Evolutionary conservation across 2,797 vertebrate species (phyloP).

Genomic region (Propithecus perrieri): DNA sequence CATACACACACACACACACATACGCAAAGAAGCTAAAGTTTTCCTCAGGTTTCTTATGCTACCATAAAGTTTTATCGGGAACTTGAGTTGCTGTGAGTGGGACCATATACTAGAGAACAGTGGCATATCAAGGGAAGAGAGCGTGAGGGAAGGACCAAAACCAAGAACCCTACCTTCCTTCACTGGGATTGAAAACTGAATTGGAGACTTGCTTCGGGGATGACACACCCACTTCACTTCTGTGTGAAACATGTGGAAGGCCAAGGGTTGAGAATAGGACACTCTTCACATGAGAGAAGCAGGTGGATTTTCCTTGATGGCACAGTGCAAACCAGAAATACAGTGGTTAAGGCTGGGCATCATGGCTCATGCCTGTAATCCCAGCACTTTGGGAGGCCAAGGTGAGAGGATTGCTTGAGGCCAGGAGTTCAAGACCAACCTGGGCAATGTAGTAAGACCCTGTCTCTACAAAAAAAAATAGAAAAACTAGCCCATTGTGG

Average conservation of each 20-base stretch:
- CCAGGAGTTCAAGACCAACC: not conserved
- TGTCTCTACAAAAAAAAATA: not conserved
- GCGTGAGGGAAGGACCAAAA: not conserved
- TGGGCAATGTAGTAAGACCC: not conserved
- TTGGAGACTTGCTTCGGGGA: not conserved
- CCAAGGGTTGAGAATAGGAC: too few species aligned
- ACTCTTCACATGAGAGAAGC: not conserved
- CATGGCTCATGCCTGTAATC: not conserved
- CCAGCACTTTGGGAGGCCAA: not conserved
- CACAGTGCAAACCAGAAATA: not conserved
- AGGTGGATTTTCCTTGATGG: not conserved
- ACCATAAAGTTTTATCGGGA: not conserved
- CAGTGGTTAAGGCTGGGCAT: not conserved
- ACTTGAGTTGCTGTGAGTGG: not conserved
- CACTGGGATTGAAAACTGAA: not conserved
- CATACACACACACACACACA: too few species aligned
- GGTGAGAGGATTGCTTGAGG: not conserved
- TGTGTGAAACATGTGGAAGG: not conserved
- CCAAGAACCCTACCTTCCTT: not conserved
- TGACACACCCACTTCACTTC: not conserved
- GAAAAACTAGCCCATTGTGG: not conserved
- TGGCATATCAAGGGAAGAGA: not conserved
- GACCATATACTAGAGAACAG: not conserved
- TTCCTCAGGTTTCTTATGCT: not conserved
- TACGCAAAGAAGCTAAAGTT: not conserved